phyloP scores from a whole-genome alignment of 2,888 invertebrate species.

The Pammene aurita region DNA sequence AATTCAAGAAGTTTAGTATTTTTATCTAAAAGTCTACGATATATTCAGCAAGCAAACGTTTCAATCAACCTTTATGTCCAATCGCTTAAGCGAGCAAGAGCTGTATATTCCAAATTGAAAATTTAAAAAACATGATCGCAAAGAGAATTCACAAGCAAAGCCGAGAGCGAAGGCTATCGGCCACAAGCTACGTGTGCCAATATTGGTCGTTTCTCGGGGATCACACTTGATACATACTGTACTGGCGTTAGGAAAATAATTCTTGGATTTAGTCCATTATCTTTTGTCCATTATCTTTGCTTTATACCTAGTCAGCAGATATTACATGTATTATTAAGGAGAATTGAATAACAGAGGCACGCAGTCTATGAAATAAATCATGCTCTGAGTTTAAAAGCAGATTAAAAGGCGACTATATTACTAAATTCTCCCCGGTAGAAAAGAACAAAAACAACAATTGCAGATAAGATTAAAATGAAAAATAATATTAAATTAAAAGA shows the following conservation, averaged over 20 bases:
- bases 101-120: conserved; percentile 41
- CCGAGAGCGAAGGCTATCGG: conserved; percentile 44
- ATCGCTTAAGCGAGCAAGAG: conserved; percentile 33
- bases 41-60: conserved; percentile 16
- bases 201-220: conserved; percentile 56
- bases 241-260: not conserved
- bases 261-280: not conserved
- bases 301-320: too few species aligned
- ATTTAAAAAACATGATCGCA: conserved; percentile 46
- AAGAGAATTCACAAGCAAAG: conserved; percentile 57
- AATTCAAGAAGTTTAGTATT: not conserved
- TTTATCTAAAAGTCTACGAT: not conserved
- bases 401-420: too few species aligned
- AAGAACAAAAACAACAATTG: too few species aligned
- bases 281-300: too few species aligned
- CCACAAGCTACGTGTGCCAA: conserved; percentile 52
- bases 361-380: too few species aligned
- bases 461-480: too few species aligned
- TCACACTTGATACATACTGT: conserved; percentile 44
- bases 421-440: too few species aligned
- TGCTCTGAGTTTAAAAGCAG: too few species aligned
- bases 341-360: too few species aligned
- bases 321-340: too few species aligned
- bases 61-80: conserved; percentile 30
- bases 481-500: too few species aligned